Percentiles rank a stretch among this genome's conserved stretches.
phyloP scores from a whole-genome alignment of 2,113 vertebrate species.

The Cyrtonyx montezumae region DNA sequence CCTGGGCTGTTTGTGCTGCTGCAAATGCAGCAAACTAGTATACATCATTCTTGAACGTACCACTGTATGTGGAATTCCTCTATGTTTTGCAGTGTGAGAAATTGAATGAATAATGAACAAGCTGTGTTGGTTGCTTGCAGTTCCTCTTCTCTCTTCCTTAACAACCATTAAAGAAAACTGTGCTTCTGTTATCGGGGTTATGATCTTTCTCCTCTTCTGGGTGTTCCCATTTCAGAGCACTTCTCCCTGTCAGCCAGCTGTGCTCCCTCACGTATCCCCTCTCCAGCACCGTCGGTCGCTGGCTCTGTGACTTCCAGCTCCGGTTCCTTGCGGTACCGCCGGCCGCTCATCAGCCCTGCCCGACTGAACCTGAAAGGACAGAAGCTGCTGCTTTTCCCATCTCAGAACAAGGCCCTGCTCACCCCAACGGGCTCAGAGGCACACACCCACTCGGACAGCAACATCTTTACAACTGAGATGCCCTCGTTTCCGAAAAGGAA shows the following conservation, averaged over 20 bases:
- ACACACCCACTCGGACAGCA: slow-evolving; percentile 69
- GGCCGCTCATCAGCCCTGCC: slow-evolving; percentile 95
- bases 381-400: slow-evolving; percentile 85
- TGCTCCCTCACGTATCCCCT: slow-evolving; percentile 85
- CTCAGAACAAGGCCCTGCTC: slow-evolving; percentile 48
- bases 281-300: slow-evolving; percentile 87
- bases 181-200: background rate
- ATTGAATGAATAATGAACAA: background rate
- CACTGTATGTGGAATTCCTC: background rate
- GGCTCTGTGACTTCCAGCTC: slow-evolving; percentile 89
- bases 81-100: background rate
- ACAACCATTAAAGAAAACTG: accelerated
- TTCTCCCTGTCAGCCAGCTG: slow-evolving; percentile 85
- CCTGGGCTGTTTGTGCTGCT: background rate
- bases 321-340: slow-evolving; percentile 84
- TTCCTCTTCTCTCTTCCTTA: background rate
- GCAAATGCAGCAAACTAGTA: background rate
- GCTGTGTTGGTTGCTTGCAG: accelerated
- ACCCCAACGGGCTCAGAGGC: slow-evolving; percentile 68
- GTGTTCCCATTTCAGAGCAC: slow-evolving; percentile 79
- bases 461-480: slow-evolving; percentile 68
- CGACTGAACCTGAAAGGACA: slow-evolving; percentile 90
- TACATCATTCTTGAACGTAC: background rate
- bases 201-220: accelerated
- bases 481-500: background rate